Evolutionary conservation across 2,888 invertebrate species (phyloP).

Genomic region (Crioceris asparagi): DNA sequence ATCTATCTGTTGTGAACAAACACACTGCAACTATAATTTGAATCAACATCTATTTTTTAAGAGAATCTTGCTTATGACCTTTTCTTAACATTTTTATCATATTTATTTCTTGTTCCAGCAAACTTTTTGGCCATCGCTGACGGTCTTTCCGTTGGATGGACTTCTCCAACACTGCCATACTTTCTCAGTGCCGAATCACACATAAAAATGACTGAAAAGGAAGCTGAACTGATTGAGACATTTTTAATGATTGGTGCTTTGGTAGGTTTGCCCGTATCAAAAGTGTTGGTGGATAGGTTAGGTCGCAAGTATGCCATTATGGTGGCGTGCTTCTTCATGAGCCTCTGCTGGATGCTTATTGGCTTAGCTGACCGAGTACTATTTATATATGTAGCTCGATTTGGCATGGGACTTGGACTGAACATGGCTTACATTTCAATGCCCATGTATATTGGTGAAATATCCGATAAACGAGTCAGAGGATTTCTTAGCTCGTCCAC

Average conservation of each 20-base stretch:
- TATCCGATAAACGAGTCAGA: slow-evolving; percentile 33
- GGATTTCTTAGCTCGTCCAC: slow-evolving; percentile 34
- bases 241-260: slow-evolving; percentile 21
- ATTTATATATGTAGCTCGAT: slow-evolving; percentile 28
- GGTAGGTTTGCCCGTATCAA: slow-evolving; percentile 25
- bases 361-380: slow-evolving; percentile 23
- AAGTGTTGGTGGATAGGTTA: slow-evolving; percentile 24
- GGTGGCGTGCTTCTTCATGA: slow-evolving; percentile 24
- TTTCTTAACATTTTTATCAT: too few relatives aligned
- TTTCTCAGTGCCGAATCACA: slow-evolving; percentile 27
- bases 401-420: slow-evolving; percentile 32
- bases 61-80: too few relatives aligned
- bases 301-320: slow-evolving; percentile 30
- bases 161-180: slow-evolving; percentile 33
- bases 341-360: slow-evolving; percentile 29
- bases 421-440: slow-evolving; percentile 35
- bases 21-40: too few relatives aligned
- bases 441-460: slow-evolving; percentile 36
- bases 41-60: too few relatives aligned
- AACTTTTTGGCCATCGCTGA: slow-evolving; percentile 35
- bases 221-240: slow-evolving; percentile 26
- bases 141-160: slow-evolving; percentile 37
- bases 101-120: slow-evolving; percentile 28
- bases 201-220: slow-evolving; percentile 25
- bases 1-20: too few relatives aligned